Conservation (phyloP, 2,888 invertebrate species). For the Scelioninae gen. 1 region DNA sequence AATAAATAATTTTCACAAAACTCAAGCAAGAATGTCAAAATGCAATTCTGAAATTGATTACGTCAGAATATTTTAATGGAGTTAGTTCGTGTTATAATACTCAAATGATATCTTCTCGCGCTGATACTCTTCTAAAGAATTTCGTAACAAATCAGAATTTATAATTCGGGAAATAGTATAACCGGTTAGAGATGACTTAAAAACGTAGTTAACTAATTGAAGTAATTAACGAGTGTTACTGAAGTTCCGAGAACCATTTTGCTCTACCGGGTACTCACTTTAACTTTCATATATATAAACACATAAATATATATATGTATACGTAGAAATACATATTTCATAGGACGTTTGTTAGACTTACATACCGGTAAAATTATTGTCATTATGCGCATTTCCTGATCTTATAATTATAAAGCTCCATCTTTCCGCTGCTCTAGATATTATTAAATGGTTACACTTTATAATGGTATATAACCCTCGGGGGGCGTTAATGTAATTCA, state of each 20-base stretch:
- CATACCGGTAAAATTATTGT: constrained; percentile 40
- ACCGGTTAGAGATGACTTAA: constrained; percentile 38
- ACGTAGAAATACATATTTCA: too few relatives aligned
- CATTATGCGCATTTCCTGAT: constrained; percentile 43
- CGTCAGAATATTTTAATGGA: constrained; percentile 2
- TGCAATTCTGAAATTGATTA: constrained; percentile 9
- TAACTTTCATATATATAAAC: constrained; percentile 33
- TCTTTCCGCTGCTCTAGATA: constrained; percentile 36
- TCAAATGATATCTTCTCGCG: background rate
- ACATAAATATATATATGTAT: too few relatives aligned
- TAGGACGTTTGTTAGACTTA: constrained; percentile 42
- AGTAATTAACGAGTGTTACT: constrained; percentile 50
- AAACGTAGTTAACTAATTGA: constrained; percentile 56
- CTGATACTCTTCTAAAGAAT: constrained; percentile 30
- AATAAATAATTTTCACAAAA: too few relatives aligned
- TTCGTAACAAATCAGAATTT: constrained; percentile 31
- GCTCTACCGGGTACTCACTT: background rate
- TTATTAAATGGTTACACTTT: constrained; percentile 36
- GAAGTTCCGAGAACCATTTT: constrained; percentile 45
- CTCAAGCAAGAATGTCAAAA: too few relatives aligned
- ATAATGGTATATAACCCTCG: constrained; percentile 39
- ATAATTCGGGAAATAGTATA: constrained; percentile 43
- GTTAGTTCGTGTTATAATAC: constrained; percentile 7
- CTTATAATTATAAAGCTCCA: constrained; percentile 43
- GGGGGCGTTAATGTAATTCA: constrained; percentile 30